Percentiles rank a stretch among this genome's conserved stretches.
phyloP scores from a whole-genome alignment of 2,888 invertebrate species.

The Chouioia cunea region DNA sequence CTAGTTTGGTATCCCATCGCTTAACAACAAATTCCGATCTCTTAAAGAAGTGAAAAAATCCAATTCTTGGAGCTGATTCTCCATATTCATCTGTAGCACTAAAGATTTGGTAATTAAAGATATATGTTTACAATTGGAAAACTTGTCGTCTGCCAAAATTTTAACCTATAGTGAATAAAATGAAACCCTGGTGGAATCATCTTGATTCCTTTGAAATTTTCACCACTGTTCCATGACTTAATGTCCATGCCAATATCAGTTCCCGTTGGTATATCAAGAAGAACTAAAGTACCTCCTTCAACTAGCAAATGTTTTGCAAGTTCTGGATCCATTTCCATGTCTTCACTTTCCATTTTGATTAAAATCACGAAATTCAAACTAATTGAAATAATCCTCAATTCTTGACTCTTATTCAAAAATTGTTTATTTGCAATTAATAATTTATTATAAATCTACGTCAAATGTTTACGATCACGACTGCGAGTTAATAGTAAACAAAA shows the following conservation, averaged over 20 bases:
- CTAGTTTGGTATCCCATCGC: slow-evolving; percentile 85
- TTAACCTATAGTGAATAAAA: slow-evolving; percentile 87
- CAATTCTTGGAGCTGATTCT: slow-evolving; percentile 75
- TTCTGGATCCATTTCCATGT: slow-evolving; percentile 78
- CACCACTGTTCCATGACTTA: slow-evolving; percentile 89
- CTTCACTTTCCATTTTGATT: slow-evolving; percentile 20
- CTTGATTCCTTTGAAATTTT: slow-evolving; percentile 94
- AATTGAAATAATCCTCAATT: background rate
- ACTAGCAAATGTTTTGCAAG: slow-evolving; percentile 81
- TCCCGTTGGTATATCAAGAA: slow-evolving; percentile 88
- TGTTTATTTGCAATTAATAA: background rate
- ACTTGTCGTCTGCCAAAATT: slow-evolving; percentile 60
- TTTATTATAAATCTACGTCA: background rate
- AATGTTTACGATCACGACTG: background rate
- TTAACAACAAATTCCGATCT: slow-evolving; percentile 86
- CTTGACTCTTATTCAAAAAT: background rate
- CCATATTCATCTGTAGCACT: slow-evolving; percentile 71
- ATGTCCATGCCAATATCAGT: slow-evolving; percentile 98
- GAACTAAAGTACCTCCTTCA: slow-evolving; percentile 86
- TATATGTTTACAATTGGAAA: slow-evolving; percentile 50
- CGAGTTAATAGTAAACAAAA: background rate
- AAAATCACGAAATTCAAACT: no score
- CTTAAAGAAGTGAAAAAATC: slow-evolving; percentile 89
- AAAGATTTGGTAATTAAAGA: slow-evolving; percentile 35
- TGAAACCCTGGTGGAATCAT: slow-evolving; percentile 99